Evolutionary conservation across 2,888 invertebrate genomes (phyloP).

Genomic region (Drosophila mettleri): DNA sequence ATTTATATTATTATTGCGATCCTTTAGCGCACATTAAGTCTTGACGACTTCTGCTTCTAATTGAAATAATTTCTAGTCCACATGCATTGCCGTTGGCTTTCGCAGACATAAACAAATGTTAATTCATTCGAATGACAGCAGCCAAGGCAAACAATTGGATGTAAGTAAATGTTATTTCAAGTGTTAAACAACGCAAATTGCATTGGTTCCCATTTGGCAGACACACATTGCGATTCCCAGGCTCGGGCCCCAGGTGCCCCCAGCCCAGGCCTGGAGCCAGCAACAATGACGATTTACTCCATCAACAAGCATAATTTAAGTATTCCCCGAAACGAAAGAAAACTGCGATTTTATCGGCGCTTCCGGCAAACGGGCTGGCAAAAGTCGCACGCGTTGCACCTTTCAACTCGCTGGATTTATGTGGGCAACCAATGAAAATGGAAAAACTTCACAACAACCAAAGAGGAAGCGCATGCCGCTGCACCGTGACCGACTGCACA

Average conservation of each 20-base stretch:
- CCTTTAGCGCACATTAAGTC: no score
- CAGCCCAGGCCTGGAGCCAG: not conserved
- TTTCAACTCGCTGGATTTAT: constrained; percentile 53
- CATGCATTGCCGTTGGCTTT: not conserved
- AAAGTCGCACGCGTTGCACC: constrained; percentile 64
- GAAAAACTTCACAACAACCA: constrained; percentile 1
- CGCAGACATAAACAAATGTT: constrained; percentile 9
- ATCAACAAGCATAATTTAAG: constrained; percentile 52
- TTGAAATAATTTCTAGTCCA: not conserved
- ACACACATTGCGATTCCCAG: constrained; percentile 36
- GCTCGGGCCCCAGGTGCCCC: not conserved
- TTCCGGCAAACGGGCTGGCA: constrained; percentile 54
- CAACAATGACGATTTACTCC: constrained; percentile 1
- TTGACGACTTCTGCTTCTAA: no score
- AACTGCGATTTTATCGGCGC: constrained; percentile 61
- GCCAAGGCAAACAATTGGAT: constrained; percentile 13
- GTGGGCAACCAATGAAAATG: constrained; percentile 28
- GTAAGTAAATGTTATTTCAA: constrained; percentile 44
- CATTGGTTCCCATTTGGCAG: constrained; percentile 53
- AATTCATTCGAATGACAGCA: constrained; percentile 37
- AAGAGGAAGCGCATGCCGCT: not conserved
- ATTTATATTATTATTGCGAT: no score
- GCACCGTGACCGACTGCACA: not conserved
- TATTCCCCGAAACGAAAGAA: constrained; percentile 56
- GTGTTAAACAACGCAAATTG: constrained; percentile 55